Conservation (phyloP, 2,888 invertebrate genomes). For the Chrysolina americana region DNA sequence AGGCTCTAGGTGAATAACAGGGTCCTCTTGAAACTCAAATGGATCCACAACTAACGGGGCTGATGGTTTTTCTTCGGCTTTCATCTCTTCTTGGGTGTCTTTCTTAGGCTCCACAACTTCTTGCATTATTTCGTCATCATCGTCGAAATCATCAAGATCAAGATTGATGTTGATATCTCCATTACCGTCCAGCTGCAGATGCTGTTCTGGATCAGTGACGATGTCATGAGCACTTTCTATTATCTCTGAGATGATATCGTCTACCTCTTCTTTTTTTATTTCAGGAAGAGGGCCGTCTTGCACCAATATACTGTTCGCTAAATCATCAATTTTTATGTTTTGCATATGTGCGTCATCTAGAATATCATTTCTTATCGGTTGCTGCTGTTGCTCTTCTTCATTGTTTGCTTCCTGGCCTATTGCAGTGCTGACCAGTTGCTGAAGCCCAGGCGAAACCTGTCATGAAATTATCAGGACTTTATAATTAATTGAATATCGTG, state of each 20-base stretch:
- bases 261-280: slow-evolving; percentile 73
- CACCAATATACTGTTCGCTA: slow-evolving; percentile 69
- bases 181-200: slow-evolving; percentile 66
- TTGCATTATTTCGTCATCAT: slow-evolving; percentile 57
- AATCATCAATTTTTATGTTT: slow-evolving; percentile 68
- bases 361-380: slow-evolving; percentile 56
- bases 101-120: slow-evolving; percentile 56
- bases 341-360: slow-evolving; percentile 63
- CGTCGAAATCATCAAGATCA: slow-evolving; percentile 65
- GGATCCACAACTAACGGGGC: slow-evolving; percentile 61
- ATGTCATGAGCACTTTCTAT: slow-evolving; percentile 71
- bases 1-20: slow-evolving; percentile 60
- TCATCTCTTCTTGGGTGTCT: slow-evolving; percentile 51
- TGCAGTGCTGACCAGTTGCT: slow-evolving; percentile 71
- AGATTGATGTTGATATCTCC: slow-evolving; percentile 67
- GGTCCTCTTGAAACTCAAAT: slow-evolving; percentile 69
- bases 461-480: neutral
- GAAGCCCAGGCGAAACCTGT: slow-evolving; percentile 69
- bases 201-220: slow-evolving; percentile 67
- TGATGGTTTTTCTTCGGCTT: slow-evolving; percentile 1
- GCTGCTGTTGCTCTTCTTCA: slow-evolving; percentile 44
- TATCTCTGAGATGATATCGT: slow-evolving; percentile 72
- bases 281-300: slow-evolving; percentile 71
- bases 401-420: slow-evolving; percentile 64
- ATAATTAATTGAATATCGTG: no score